Evolutionary conservation across 2,113 vertebrate genomes (phyloP), one percentile per base, ranked within the genome.

Genomic region (Maccullochella peelii): DNA sequence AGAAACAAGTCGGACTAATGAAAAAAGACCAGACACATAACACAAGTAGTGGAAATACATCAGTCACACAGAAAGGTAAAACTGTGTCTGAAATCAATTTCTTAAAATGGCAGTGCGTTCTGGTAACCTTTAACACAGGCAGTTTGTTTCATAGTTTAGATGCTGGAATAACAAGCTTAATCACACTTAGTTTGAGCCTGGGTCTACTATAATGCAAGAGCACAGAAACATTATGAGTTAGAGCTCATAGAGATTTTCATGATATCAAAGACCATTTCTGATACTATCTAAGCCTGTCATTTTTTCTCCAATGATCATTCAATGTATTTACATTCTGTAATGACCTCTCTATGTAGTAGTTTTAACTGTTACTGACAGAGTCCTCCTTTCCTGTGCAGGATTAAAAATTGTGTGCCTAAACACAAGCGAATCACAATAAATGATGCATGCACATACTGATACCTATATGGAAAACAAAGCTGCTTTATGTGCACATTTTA

Each of bases 1-100:
- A 33, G 57, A 71, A 50, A 73, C 2, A 59, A 36, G 27, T 5
- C 49, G 12, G 8, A 55, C 12, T 49, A 58, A 76, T 75, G 65
- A 57, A 85, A 80, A 73, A 66, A 59, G 40, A 49, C 18, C 59
- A 40, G 21, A 18, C 30, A 50, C 40, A n/a, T 11, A 36, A 54
- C 77, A 14, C 63, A 54, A 59, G 40, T 21, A 20, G 23, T 44
- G 23, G 20, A 27, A 82, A 36, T 6, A 30, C 75, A 78, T 40
- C 30, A 52, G 8, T 33, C 33, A 44, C 70, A 57, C 30, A 30
- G 33, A 42, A 30, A 72, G 12, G 44, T 5, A 79, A 50, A 70
- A 54, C 44, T 40, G 12, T 25, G 15, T 10, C 33, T 25, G 33
- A 7, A 62, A 54, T 72, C 18, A 1, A 11, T 65, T 16, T 54